Evolutionary conservation across 2,797 vertebrate genomes (phyloP), one percentile per base, ranked within the genome.

Genomic region (Periophthalmus magnuspinnatus): DNA sequence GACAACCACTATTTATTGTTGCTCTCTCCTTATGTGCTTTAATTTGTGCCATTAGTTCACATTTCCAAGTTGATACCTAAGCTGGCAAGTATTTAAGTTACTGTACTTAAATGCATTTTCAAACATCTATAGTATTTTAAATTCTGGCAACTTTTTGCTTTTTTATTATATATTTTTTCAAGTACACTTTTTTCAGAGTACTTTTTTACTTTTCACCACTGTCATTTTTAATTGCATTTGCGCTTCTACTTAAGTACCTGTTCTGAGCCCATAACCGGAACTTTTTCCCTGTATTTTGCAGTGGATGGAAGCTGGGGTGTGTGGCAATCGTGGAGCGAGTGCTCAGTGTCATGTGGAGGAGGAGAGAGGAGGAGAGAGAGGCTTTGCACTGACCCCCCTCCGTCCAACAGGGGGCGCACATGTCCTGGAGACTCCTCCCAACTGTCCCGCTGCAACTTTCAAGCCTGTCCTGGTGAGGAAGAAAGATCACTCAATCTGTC

Each of bases 381-480:
- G 17, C 81, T 94, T 0, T 99, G 98, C 68, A 95, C 92, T 78
- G 94, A 70, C 74, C 96, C 96, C 0, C 77, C 92, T 16, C 92
- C 94, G 0, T 89, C 86, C 45, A 90, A 93, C 38, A 75, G 38
- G 4, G 96, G 97, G 0, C 95, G 94, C 3, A 75, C 90, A 2
- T 99, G 98, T 81, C 93, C 95, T 6, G 97, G 98, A 67, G 98
- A 99, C 77, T 82, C 91, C 63, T 94, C 94, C 17, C 97, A 99
- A 71, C 84, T 98, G 28, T 94, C 96, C 86, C 95, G 91, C 79
- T 99, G 98, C 88, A 96, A 93, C 70, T 59, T 69, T 28, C 94
- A 96, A 6, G 82, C 95, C 0, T 99, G 98, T 84, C 97, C 97
- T 88, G 97, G 98, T 99, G 82, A 68, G 24, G 2, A 3, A 1